These are phyloP conservation scores for Peromyscus maniculatus DNA, from an alignment of 2,113 vertebrate species.

Conservation along the genomic window DNA sequence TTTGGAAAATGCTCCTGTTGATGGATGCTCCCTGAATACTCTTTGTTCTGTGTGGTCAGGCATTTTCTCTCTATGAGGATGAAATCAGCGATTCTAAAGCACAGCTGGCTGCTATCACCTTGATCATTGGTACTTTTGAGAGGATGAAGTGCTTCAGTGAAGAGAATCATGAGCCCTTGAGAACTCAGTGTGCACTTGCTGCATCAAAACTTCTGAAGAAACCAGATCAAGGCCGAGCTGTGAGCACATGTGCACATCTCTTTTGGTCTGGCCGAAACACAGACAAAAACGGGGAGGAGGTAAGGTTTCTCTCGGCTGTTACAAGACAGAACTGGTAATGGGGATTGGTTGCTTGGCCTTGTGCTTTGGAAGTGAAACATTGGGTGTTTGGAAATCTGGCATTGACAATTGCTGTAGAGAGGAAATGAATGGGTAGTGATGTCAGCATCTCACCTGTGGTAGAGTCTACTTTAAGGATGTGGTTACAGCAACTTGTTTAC, in stretches of 20 bases:
- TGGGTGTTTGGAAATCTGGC: not conserved
- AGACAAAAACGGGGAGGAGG: slow-evolving; percentile 97
- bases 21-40: not conserved
- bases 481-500: not conserved
- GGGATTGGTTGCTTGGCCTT: too few species aligned
- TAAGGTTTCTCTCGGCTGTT: slow-evolving; percentile 73
- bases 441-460: not conserved
- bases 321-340: not conserved
- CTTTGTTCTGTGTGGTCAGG: slow-evolving; percentile 86
- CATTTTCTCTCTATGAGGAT: slow-evolving; percentile 98
- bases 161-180: slow-evolving; percentile 97
- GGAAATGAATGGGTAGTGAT: not conserved
- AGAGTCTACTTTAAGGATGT: not conserved
- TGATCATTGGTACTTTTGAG: slow-evolving; percentile 99
- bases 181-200: slow-evolving; percentile 97
- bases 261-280: slow-evolving; percentile 99
- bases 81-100: slow-evolving; percentile 99
- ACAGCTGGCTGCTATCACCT: slow-evolving; percentile 98
- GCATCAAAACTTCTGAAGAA: slow-evolving; percentile 99
- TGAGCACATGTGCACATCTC: slow-evolving; percentile 98
- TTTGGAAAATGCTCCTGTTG: not conserved
- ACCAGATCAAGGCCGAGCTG: slow-evolving; percentile 97
- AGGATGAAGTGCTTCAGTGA: slow-evolving; percentile 98
- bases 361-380: not conserved
- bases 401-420: not conserved